Base-by-base conservation (phyloP, 2,797 vertebrate species). In the Odontamblyopus lacepedii region DNA sequence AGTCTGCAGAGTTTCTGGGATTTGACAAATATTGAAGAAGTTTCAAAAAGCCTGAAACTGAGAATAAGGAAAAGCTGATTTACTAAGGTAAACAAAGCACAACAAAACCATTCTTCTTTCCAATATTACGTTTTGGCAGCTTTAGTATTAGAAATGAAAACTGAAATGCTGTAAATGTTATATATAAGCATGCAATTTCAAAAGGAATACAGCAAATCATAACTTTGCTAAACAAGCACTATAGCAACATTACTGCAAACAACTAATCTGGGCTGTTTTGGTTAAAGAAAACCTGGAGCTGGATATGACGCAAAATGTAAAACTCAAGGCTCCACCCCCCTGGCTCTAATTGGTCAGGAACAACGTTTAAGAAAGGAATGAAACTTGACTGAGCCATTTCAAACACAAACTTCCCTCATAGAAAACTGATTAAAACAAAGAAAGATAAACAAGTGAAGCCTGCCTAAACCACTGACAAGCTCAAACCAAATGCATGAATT, bases 271-370 rank as follows among this genome's bases (percentile, higher is more conserved):
- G 56, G 29, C 56, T 59, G 56, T 26, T 57, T 57, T 15, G 12
- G 3, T 13, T 27, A 26, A 59, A 59, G 26, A 59, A 59, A 59
- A 27, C 56, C 56, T 27, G 8, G 12, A 12, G 12, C n/a, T 27
- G 56, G 56, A 59, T 29, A 59, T 59, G 26, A 59, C 26, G 26
- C 44, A 59, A 59, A 59, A 59, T 59, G 23, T 59, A 27, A 59
- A 59, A 59, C 56, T 26, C 13, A 13, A 11, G 12, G 8, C 56
- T 27, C 56, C n/a, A 27, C 56, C 56, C 11, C 23, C 23, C 13
- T 1, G 26, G 3, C 11, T 59, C 11, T 11, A 11, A 27, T 59
- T 59, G 56, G 56, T 27, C 23, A 57, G 8, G 8, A 57, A 59
- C 23, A 59, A 59, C 29, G 51, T n/a, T 23, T n/a, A 55, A n/a